These are phyloP conservation scores for Brachyalestes nurse DNA, from an alignment of 2,797 vertebrate species.

Conservation along the genomic window DNA sequence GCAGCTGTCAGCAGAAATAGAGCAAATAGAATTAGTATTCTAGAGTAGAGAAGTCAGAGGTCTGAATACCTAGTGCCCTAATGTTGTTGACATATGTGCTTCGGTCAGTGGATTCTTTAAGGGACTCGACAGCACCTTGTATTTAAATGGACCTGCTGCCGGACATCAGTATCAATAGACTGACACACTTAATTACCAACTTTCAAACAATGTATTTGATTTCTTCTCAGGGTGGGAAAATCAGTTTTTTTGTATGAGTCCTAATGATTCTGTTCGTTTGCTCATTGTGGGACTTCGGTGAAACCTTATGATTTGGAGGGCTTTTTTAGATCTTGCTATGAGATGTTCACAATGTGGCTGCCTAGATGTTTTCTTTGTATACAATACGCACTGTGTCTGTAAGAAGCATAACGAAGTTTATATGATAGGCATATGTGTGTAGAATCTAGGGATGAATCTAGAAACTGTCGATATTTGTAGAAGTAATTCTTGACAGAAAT, in stretches of 20 bases:
- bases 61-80: slow-evolving; percentile 17
- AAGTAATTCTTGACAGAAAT: slow-evolving; percentile 3
- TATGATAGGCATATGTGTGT: slow-evolving; percentile 18
- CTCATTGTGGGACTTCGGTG: slow-evolving; percentile 8
- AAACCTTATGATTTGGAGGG: slow-evolving; percentile 12
- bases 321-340: slow-evolving; percentile 31
- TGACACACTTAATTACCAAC: slow-evolving; percentile 21
- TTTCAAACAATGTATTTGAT: slow-evolving; percentile 30
- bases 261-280: neutral
- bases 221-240: slow-evolving; percentile 42
- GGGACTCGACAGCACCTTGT: neutral
- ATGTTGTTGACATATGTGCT: slow-evolving; percentile 14
- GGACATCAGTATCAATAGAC: slow-evolving; percentile 34
- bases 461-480: neutral
- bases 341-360: slow-evolving; percentile 8
- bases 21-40: slow-evolving; percentile 21
- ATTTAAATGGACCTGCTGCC: neutral
- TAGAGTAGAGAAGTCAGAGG: slow-evolving; percentile 22
- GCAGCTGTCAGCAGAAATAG: slow-evolving; percentile 19
- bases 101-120: neutral
- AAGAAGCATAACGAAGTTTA: slow-evolving; percentile 11
- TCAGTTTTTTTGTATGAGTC: neutral
- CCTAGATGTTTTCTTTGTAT: slow-evolving; percentile 29
- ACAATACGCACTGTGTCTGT: slow-evolving; percentile 31
- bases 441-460: slow-evolving; percentile 5